Conservation (phyloP, 92 coral and sea anemone genomes). For the Actinostola sp. region DNA sequence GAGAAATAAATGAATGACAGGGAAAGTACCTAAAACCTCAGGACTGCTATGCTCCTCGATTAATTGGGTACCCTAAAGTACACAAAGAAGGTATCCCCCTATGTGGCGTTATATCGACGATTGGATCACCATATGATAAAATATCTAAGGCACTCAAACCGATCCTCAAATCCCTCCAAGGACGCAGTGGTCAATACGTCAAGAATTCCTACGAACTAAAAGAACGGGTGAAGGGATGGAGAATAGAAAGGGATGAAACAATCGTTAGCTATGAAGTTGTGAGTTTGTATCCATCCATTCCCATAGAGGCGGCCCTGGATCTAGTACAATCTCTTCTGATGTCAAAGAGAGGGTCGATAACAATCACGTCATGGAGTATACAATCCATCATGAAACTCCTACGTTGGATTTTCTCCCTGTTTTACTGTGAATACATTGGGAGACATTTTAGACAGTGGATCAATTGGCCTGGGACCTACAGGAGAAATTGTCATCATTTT, state of each 20-base stretch:
- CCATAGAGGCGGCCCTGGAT: slow-evolving; percentile 16
- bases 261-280: slow-evolving; percentile 34
- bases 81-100: slow-evolving; percentile 33
- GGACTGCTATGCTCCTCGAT: slow-evolving; percentile 31
- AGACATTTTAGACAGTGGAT: slow-evolving; percentile 31
- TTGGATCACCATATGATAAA: slow-evolving; percentile 24
- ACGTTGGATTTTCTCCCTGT: slow-evolving; percentile 17
- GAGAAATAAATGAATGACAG: neutral
- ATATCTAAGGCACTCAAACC: slow-evolving; percentile 22
- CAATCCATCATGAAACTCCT: slow-evolving; percentile 31
- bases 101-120: slow-evolving; percentile 39
- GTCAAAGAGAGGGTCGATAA: slow-evolving; percentile 13
- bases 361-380: slow-evolving; percentile 19
- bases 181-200: slow-evolving; percentile 38
- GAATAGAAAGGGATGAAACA: slow-evolving; percentile 36
- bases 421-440: slow-evolving; percentile 42
- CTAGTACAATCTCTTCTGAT: slow-evolving; percentile 20
- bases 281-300: slow-evolving; percentile 31
- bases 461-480: slow-evolving; percentile 4
- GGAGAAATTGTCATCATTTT: neutral
- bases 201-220: slow-evolving; percentile 37
- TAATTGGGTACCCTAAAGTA: slow-evolving; percentile 32
- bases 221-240: slow-evolving; percentile 39
- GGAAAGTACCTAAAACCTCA: slow-evolving; percentile 26
- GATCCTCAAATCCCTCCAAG: slow-evolving; percentile 30